Evolutionary conservation across 2,113 vertebrate species (phyloP).

Genomic region (Pavo muticus): DNA sequence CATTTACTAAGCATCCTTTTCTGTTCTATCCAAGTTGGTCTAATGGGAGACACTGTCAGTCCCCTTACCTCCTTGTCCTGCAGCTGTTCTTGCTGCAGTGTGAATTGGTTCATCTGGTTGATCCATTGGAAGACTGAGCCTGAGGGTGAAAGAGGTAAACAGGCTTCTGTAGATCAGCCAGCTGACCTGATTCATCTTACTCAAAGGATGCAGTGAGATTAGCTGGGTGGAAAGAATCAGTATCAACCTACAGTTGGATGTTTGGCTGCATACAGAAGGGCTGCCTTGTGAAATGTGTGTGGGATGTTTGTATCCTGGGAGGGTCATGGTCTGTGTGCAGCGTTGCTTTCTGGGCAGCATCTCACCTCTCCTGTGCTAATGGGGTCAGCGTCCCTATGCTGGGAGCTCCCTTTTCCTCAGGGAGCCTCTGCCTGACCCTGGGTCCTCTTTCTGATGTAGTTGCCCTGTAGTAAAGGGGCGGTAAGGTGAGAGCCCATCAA

Average conservation of each 20-base stretch:
- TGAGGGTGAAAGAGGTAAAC: neutral
- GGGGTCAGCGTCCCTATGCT: too few species aligned
- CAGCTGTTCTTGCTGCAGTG: neutral
- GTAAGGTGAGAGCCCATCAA: neutral
- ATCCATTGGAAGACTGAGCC: neutral
- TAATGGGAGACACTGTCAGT: neutral
- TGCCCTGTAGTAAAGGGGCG: neutral
- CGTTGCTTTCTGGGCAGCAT: neutral
- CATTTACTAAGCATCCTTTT: neutral
- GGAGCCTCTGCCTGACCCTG: neutral
- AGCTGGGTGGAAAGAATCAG: neutral
- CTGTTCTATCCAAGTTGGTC: neutral
- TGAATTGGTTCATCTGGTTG: conserved; percentile 4
- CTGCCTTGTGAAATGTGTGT: accelerated
- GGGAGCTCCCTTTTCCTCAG: neutral
- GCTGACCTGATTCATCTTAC: neutral
- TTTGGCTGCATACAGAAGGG: neutral
- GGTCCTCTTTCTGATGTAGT: neutral
- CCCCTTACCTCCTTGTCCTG: neutral
- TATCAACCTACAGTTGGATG: neutral
- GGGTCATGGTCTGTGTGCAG: neutral
- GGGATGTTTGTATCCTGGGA: neutral
- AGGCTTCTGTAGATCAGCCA: neutral
- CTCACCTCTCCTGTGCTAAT: neutral
- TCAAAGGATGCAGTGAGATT: neutral